Evolutionary conservation across 64 coral and sea anemone species (phyloP), one percentile per base, ranked within the genome.

Genomic region (Catalaphyllia jardinei): DNA sequence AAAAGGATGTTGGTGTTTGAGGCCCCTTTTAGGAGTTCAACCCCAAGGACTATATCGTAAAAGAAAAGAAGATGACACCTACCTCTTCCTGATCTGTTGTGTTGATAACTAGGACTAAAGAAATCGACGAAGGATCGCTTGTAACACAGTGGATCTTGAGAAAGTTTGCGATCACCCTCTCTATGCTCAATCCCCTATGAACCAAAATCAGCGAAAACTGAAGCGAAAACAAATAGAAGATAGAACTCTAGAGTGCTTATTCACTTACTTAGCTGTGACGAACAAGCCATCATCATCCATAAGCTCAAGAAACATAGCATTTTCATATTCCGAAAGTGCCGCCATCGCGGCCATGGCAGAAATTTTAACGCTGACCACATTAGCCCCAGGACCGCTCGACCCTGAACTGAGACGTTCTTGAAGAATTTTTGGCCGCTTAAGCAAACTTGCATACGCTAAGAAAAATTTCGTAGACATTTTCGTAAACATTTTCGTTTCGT

Each of bases 301-400:
- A 11, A 94, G 59, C 27, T 94, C 93, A 4, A 94, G 49, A 88
- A 94, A 94, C 89, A 94, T 87, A 0, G 74, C 75, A 20, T 89
- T 91, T 80, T 94, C 93, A 50, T 91, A 94, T 51, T 94, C 93
- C 17, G 79, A 82, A 52, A 94, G 54, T 72, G 83, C 93, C 93
- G 88, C 93, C 93, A 94, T 94, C n/a, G 91, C 91, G 31, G 31
- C 0, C 76, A 20, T 77, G 19, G 19, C 46, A 57, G 0, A 24
- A 78, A 55, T 35, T 35, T n/a, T 52, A 78, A 50, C 76, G 51
- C 76, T 78, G 76, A 13, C 50, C 18, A 65, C 15, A 18, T 22
- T 65, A 18, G 62, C 6, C 62, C 24, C 62, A 19, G 18, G 6
- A 19, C 17, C 16, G 4, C 62, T 65, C 14, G 62, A 65, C 18